These are phyloP conservation scores for Notarius lentiginosus DNA, from an alignment of 2,113 vertebrate genomes.

Conservation along the genomic window DNA sequence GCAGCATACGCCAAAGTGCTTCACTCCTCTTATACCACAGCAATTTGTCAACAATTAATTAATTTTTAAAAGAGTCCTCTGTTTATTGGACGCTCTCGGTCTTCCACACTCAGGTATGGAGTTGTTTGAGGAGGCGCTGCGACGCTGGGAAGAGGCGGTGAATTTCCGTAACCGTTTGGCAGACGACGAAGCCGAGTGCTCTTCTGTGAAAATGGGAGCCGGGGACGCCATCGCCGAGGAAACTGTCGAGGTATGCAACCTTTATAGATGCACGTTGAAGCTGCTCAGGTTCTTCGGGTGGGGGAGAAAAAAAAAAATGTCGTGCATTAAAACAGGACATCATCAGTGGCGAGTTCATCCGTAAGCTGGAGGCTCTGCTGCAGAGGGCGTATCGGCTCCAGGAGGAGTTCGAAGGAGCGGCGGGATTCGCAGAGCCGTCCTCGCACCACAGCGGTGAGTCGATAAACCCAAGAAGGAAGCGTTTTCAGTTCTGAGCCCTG, in stretches of 20 bases:
- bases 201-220: constrained; percentile 83
- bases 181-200: constrained; percentile 82
- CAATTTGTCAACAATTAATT: too few relatives aligned
- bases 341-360: constrained; percentile 91
- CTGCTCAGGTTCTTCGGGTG: too few relatives aligned
- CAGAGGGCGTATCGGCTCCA: constrained; percentile 93
- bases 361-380: constrained; percentile 90
- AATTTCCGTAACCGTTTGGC: constrained; percentile 83
- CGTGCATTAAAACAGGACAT: constrained; percentile 76
- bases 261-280: background rate
- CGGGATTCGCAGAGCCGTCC: constrained; percentile 79
- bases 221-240: constrained; percentile 92
- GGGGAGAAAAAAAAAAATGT: background rate
- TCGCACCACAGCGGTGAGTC: constrained; percentile 69
- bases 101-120: constrained; percentile 83
- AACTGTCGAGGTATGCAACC: constrained; percentile 79
- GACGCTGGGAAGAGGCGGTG: constrained; percentile 91
- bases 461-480: background rate
- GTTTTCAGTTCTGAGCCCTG: too few relatives aligned
- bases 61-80: too few relatives aligned
- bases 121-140: constrained; percentile 91
- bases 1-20: background rate
- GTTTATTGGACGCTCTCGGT: background rate
- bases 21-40: background rate
- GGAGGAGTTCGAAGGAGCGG: constrained; percentile 91